Conservation (phyloP, 2,888 invertebrate species). For the Eutolmus rufibarbis region DNA sequence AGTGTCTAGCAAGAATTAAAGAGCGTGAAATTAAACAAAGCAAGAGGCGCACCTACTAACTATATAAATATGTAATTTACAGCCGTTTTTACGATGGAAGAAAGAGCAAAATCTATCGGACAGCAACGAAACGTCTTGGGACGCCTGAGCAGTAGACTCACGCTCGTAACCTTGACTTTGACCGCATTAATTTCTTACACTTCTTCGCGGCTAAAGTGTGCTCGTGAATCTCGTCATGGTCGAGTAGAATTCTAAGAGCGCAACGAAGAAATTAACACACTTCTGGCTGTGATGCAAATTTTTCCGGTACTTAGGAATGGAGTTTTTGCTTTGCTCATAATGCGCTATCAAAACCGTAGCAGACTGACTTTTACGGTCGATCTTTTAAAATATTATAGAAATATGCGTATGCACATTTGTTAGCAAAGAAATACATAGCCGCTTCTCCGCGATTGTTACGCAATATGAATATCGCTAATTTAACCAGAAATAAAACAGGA, state of each 20-base stretch:
- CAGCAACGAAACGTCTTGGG: not conserved
- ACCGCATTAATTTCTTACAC: slow-evolving; percentile 15
- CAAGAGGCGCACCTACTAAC: not conserved
- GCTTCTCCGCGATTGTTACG: not conserved
- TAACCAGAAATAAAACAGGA: not conserved
- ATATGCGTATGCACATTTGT: not conserved
- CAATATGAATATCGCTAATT: not conserved
- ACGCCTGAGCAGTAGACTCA: not conserved
- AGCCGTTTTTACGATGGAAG: not conserved
- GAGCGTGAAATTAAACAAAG: slow-evolving; percentile 5
- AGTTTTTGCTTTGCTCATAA: not conserved
- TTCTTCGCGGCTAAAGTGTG: not conserved
- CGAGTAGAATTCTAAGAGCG: not conserved
- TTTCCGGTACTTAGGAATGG: not conserved
- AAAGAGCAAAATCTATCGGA: not conserved
- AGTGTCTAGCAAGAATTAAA: not conserved
- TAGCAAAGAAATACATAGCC: not conserved
- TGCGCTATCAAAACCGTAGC: not conserved
- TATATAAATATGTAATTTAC: not conserved
- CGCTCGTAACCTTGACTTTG: slow-evolving; percentile 7
- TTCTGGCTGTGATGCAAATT: not conserved
- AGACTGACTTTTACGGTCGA: not conserved
- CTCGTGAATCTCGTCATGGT: not conserved
- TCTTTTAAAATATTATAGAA: not conserved
- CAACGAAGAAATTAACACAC: not conserved